These are phyloP conservation scores for Clarias platycephalus DNA, from an alignment of 2,797 vertebrate species.

Conservation along the genomic window DNA sequence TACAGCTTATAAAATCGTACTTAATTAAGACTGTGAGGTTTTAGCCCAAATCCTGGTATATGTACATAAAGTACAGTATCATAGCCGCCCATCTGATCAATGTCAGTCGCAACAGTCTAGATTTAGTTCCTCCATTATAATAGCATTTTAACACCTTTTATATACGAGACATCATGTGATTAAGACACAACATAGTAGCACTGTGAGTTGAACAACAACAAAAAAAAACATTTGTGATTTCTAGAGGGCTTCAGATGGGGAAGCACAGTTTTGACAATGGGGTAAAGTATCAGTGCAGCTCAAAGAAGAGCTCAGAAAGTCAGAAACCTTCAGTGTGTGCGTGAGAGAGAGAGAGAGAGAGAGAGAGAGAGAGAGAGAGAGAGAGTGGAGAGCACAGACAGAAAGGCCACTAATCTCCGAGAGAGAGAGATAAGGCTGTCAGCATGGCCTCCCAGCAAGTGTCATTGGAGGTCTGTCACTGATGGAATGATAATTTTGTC, in stretches of 20 bases:
- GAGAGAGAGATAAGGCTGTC: slow-evolving; percentile 39
- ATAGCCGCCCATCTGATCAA: background rate
- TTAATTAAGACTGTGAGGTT: background rate
- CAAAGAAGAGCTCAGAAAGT: slow-evolving; percentile 1
- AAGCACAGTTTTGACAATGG: background rate
- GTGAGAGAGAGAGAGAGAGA: background rate
- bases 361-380: background rate
- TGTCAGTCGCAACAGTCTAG: background rate
- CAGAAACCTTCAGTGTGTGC: slow-evolving; percentile 8
- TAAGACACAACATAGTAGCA: background rate
- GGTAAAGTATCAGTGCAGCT: slow-evolving; percentile 1
- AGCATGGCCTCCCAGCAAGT: slow-evolving; percentile 31
- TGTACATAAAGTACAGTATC: background rate
- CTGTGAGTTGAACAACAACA: background rate
- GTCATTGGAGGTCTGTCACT: slow-evolving; percentile 41
- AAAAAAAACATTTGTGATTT: background rate
- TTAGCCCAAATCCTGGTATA: too few species aligned
- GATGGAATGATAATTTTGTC: slow-evolving; percentile 49
- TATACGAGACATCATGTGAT: background rate
- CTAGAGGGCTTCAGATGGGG: background rate
- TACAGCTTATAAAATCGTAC: too few species aligned
- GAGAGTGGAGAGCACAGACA: background rate
- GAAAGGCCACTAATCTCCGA: slow-evolving; percentile 33
- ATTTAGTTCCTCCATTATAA: background rate
- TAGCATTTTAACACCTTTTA: background rate